Base-by-base conservation (phyloP, 2,113 vertebrate species). In the Gadus macrocephalus region DNA sequence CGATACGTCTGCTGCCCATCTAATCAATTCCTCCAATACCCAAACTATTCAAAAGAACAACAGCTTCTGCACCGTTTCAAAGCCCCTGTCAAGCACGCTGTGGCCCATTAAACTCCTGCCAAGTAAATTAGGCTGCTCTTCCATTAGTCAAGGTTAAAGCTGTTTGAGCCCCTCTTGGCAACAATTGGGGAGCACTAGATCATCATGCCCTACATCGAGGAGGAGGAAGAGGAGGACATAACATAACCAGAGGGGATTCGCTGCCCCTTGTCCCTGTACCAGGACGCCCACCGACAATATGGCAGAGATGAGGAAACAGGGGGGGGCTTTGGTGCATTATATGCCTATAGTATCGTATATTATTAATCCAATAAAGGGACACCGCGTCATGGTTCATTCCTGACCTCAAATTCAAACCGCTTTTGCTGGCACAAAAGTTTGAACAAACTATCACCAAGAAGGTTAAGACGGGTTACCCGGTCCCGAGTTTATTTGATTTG, bases 141-240 rank as follows among this genome's bases (percentile, higher is more conserved):
- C 64, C 38, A 70, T 78, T 73, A 77, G 17, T 58, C 64, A 67
- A 65, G 28, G 72, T 63, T 72, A 55, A 83, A 62, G 25, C 42
- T 49, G 6, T 61, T 72, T 56, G 81, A 62, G 25, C 71, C 74
- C 53, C 64, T 69, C 61, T 69, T 65, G 64, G 56, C 66, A 28
- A 71, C 81, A 74, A 71, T 59, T 53, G n/a, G 62, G 71, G 69
- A 67, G 20, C 53, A 28, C 53, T 68, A 61, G 62, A 76, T 80
- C 62, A 62, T 72, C 56, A 27, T 84, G 77, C 78, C 81, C 81
- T 74, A 72, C 72, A 84, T 86, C 68, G 59, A 11, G 55, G 17
- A 58, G 55, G 17, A 58, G 55, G n/a, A n/a, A 16, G 55, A n/a
- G 55, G 55, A n/a, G 16, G 55, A n/a, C 55, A 17, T 16, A 17